Conservation (phyloP, 1,140 invertebrate genomes). For the Palaemon carinicauda region DNA sequence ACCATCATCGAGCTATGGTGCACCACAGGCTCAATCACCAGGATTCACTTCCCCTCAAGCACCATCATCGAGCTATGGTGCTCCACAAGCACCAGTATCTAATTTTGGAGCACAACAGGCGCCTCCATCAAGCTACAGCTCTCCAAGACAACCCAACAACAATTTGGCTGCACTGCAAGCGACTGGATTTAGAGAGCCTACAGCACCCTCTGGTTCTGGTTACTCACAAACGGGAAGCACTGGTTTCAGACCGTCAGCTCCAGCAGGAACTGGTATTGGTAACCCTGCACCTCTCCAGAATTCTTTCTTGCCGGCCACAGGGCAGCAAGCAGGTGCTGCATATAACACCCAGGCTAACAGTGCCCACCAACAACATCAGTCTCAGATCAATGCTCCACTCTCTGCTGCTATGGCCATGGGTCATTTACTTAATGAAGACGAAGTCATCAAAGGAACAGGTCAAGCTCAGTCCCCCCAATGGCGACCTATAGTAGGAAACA, state of each 20-base stretch:
- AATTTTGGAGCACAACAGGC: background rate
- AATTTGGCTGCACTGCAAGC: background rate
- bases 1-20: conserved; percentile 6
- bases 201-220: background rate
- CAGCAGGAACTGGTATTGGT: background rate
- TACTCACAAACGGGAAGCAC: background rate
- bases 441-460: conserved; percentile 1
- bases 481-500: background rate
- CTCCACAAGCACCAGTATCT: background rate
- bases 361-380: background rate
- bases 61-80: background rate
- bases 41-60: background rate
- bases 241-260: background rate
- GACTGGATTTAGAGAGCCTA: background rate
- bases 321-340: conserved; percentile 8
- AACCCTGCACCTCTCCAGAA: conserved; percentile 9
- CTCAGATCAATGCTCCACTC: conserved; percentile 31
- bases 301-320: background rate
- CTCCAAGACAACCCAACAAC: background rate
- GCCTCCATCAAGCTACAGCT: background rate
- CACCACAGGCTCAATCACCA: background rate
- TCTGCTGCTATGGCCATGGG: conserved; percentile 49
- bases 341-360: too few species aligned
- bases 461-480: background rate
- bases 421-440: conserved; percentile 37